phyloP scores from a whole-genome alignment of 2,797 vertebrate genomes.

The Spinibarbus caldwelli region DNA sequence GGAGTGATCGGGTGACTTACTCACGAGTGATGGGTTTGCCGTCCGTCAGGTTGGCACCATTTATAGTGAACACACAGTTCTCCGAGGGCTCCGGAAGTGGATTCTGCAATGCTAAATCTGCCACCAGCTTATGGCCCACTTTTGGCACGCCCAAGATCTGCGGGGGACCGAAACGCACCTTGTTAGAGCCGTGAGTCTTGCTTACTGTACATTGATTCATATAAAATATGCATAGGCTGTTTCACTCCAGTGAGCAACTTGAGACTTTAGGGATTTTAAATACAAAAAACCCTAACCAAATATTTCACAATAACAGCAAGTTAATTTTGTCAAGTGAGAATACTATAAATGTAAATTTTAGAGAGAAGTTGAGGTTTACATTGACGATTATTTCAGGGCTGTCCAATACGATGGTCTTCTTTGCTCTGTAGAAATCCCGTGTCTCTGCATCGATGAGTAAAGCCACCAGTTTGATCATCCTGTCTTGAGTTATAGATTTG shows the following conservation, averaged over 20 bases:
- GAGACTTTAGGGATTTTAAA: background rate
- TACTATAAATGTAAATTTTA: background rate
- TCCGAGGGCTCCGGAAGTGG: conserved; percentile 74
- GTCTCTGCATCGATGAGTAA: conserved; percentile 74
- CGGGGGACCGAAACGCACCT: background rate
- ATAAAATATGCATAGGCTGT: background rate
- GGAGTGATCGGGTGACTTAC: conserved; percentile 58
- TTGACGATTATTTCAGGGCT: conserved; percentile 83
- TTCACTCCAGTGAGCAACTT: background rate
- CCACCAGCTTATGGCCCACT: conserved; percentile 76
- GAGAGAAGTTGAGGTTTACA: conserved; percentile 67
- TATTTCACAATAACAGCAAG: background rate
- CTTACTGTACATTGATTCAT: background rate
- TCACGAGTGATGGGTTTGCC: conserved; percentile 65
- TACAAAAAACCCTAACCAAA: background rate
- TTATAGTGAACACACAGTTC: conserved; percentile 80
- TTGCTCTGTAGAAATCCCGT: conserved; percentile 65
- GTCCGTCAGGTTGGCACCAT: conserved; percentile 77
- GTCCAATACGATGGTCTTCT: conserved; percentile 85
- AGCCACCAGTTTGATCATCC: conserved; percentile 84
- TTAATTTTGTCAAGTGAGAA: background rate
- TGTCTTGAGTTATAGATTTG: conserved; percentile 79
- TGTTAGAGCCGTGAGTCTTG: background rate
- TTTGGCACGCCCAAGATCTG: conserved; percentile 83
- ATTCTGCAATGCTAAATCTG: conserved; percentile 80